Base-by-base conservation (phyloP, 2,888 invertebrate species). In the Ophion obscuratus region DNA sequence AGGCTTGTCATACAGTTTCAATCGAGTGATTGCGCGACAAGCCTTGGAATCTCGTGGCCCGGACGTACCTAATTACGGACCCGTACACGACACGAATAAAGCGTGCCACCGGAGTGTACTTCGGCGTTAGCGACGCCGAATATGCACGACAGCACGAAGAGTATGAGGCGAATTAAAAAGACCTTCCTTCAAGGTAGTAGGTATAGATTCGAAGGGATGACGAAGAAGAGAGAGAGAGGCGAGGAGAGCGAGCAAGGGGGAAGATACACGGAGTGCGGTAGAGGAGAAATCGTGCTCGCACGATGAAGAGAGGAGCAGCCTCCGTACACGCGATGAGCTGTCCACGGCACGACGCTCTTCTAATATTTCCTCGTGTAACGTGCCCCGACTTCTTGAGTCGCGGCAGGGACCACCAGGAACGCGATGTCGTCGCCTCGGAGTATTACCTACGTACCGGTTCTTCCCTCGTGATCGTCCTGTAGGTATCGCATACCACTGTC, bases 401-500 rank as follows among this genome's bases (percentile, higher is more conserved):
- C 24, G 68, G 74, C 87, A 70, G 85, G 81, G 92, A 91, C 91
- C 91, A 91, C 91, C 91, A 87, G 87, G 88, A 88, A 89, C 90
- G 91, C 82, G 59, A 85, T 68, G 81, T 85, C 85, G 81, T 81
- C 86, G 85, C 76, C 80, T 31, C 85, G 77, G 88, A 87, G 81
- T 64, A 85, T 85, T 85, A 85, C 81, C 76, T 91, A 89, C 73
- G 74, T 90, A 91, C 92, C 91, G 92, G 91, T 91, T 91, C 88
- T 40, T 83, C 85, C 82, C 79, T 83, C 27, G 59, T 74, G 68
- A 24, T 59, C 44, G 20, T 77, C 10, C 61, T 44, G 71, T 20
- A 53, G 44, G 83, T 83, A 86, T 86, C 76, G 76, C 80, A 79
- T 76, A 76, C 76, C 62, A 71, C 24, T 24, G 24, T 24, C 24